phyloP scores from a whole-genome alignment of 1,140 invertebrate genomes.

The Nymphalis io region DNA sequence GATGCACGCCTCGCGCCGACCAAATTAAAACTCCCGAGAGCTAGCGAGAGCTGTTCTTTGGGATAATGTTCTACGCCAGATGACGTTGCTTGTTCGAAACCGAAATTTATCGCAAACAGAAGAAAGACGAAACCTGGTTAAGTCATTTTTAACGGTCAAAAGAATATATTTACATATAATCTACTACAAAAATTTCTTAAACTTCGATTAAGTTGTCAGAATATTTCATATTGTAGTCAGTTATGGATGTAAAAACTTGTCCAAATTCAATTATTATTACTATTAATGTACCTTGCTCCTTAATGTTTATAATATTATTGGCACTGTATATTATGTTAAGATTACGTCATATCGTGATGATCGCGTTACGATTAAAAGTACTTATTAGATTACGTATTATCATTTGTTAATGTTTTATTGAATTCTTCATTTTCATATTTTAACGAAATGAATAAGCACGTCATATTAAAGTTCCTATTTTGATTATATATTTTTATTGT shows the following conservation, averaged over 20 bases:
- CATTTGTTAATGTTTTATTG: slow-evolving; percentile 18
- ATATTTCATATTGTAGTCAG: not conserved
- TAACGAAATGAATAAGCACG: slow-evolving; percentile 37
- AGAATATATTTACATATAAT: not conserved
- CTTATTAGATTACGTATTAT: slow-evolving; percentile 38
- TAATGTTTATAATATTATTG: slow-evolving; percentile 13
- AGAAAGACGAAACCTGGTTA: not conserved
- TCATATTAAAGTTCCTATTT: slow-evolving; percentile 48
- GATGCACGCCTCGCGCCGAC: slow-evolving; percentile 57
- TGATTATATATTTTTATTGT: slow-evolving; percentile 34
- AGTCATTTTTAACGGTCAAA: not conserved
- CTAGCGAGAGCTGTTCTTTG: slow-evolving; percentile 17
- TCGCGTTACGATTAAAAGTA: slow-evolving; percentile 30
- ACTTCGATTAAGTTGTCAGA: not conserved
- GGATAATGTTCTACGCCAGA: not conserved
- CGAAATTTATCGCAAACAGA: not conserved
- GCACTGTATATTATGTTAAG: not conserved
- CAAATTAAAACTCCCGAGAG: slow-evolving; percentile 66
- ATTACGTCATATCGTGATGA: slow-evolving; percentile 1
- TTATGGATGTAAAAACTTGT: not conserved
- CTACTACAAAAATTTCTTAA: too few species aligned
- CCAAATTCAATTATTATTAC: slow-evolving; percentile 9
- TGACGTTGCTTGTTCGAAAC: slow-evolving; percentile 23
- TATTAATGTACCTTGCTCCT: slow-evolving; percentile 20
- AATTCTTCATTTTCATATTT: slow-evolving; percentile 16